Evolutionary conservation across 2,113 vertebrate species (phyloP), one percentile per base, ranked within the genome.

Genomic region (Pseudolaguvia tuberculata): DNA sequence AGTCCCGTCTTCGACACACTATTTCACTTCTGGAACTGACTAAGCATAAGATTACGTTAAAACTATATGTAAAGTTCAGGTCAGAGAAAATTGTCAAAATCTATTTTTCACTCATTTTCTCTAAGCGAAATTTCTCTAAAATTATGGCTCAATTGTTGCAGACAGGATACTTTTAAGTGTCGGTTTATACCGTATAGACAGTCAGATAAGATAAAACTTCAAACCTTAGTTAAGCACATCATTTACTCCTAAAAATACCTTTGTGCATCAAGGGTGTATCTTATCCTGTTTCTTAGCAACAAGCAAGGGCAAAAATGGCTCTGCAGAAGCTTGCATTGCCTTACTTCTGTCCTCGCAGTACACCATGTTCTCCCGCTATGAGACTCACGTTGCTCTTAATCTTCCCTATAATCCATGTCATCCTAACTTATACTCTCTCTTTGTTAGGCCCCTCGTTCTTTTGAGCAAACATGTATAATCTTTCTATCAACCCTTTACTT

Each of bases 91-190:
- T 29, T 18, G 68, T 48, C 7, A 14, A 52, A 50, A n/a, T 68
- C 39, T 42, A 55, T 58, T 69, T 42, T 71, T 63, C 23, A 61
- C 81, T 83, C 47, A 14, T 84, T 75, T 79, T 76, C 69, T 85
- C 70, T 52, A 20, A 55, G 53, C 81, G 81, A 83, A 75, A 66
- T 75, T 74, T 81, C 6, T 70, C 79, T 77, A 82, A 55, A 80
- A 85, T 76, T 84, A 86, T 85, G 84, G 84, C 83, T 87, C 84
- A 83, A 84, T 80, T n/a, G 55, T 80, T 47, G 42, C 25, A 72
- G 69, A 59, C 58, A 55, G 5, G 78, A 85, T 51, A 68, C 25
- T 35, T 39, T 45, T 35, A 50, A 53, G 45, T 61, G 84, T 80
- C 84, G 57, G 79, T 80, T 78, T 79, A 73, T 68, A 66, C 27